These are phyloP conservation scores for Astyanax mexicanus DNA, from an alignment of 2,797 vertebrate genomes.

Conservation along the genomic window DNA sequence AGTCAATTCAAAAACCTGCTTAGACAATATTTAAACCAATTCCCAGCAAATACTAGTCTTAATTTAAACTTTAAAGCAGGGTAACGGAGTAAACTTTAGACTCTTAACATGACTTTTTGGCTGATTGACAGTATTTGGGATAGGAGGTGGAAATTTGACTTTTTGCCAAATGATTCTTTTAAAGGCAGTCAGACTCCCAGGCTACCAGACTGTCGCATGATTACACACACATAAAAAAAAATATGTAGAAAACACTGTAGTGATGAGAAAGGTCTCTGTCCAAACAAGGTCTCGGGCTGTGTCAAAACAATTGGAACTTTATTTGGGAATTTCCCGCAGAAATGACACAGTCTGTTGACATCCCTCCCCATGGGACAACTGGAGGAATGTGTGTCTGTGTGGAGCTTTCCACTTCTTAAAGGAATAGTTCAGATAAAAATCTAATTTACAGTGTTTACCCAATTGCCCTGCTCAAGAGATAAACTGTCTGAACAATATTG, in stretches of 20 bases:
- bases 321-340: conserved; percentile 56
- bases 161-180: background rate
- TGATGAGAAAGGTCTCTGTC: conserved; percentile 52
- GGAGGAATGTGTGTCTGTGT: conserved; percentile 21
- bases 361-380: conserved; percentile 30
- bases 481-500: no score
- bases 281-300: conserved; percentile 39
- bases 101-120: background rate
- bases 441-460: background rate
- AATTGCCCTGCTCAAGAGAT: no score
- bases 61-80: no score
- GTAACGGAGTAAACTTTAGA: background rate
- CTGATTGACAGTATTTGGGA: background rate
- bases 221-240: conserved; percentile 33
- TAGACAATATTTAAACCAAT: no score
- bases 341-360: conserved; percentile 40
- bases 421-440: background rate
- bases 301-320: conserved; percentile 55
- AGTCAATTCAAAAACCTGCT: no score
- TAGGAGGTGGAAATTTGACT: background rate
- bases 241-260: conserved; percentile 14
- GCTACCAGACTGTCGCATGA: conserved; percentile 25
- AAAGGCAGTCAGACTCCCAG: conserved; percentile 20
- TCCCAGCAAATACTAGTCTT: no score
- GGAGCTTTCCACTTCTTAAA: background rate